phyloP scores from a whole-genome alignment of 2,888 invertebrate genomes.

The Andrena bicolor region DNA sequence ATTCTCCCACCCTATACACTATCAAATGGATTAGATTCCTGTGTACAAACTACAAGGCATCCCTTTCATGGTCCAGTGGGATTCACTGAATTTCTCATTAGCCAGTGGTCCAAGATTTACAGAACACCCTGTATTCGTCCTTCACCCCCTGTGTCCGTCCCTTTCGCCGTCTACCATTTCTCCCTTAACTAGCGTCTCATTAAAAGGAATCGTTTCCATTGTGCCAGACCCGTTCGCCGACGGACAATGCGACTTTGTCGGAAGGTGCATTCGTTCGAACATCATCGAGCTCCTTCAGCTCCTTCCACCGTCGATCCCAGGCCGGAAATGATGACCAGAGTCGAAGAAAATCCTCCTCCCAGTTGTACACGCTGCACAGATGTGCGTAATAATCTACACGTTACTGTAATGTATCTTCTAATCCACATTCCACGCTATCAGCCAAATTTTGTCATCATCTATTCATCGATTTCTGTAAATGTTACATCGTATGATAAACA shows the following conservation, averaged over 20 bases:
- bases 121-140: conserved; percentile 23
- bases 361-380: background rate
- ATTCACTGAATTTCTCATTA: conserved; percentile 37
- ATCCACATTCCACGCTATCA: too few relatives aligned
- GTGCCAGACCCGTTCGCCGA: conserved; percentile 71
- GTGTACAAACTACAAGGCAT: background rate
- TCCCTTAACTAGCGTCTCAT: conserved; percentile 77
- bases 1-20: background rate
- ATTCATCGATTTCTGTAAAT: too few relatives aligned
- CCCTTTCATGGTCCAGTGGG: background rate
- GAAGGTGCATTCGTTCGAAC: conserved; percentile 51
- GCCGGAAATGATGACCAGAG: conserved; percentile 64
- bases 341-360: conserved; percentile 29
- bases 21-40: background rate
- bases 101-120: conserved; percentile 25
- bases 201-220: conserved; percentile 79
- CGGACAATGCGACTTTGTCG: conserved; percentile 80
- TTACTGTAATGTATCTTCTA: background rate
- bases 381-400: background rate
- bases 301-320: conserved; percentile 25
- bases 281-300: conserved; percentile 28
- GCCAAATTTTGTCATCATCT: too few relatives aligned
- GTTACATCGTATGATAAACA: too few relatives aligned
- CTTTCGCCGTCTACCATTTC: conserved; percentile 48
- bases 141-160: background rate